phyloP scores from a whole-genome alignment of 2,888 invertebrate species.

The Meliscaeva auricollis region DNA sequence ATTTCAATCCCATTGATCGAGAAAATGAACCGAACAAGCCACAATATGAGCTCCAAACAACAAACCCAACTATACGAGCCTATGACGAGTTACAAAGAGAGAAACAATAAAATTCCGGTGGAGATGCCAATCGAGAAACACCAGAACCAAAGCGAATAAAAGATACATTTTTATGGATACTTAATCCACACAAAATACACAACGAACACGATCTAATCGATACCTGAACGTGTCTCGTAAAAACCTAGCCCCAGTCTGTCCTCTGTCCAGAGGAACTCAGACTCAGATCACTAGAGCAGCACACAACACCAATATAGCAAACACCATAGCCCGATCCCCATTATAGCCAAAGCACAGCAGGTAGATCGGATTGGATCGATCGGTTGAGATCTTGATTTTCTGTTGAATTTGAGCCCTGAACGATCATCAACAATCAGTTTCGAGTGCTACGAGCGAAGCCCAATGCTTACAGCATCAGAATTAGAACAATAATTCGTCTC shows the following conservation, averaged over 20 bases:
- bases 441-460: neutral
- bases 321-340: neutral
- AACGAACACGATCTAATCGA: slow-evolving; percentile 76
- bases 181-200: slow-evolving; percentile 76
- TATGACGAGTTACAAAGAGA: neutral
- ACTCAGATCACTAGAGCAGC: too few relatives aligned
- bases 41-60: slow-evolving; percentile 47
- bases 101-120: slow-evolving; percentile 73
- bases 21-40: slow-evolving; percentile 17
- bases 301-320: too few relatives aligned
- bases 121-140: slow-evolving; percentile 70
- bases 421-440: slow-evolving; percentile 17
- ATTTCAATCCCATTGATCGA: slow-evolving; percentile 68
- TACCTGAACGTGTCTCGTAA: slow-evolving; percentile 70
- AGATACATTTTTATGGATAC: slow-evolving; percentile 75
- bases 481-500: slow-evolving; percentile 67
- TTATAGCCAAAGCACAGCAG: slow-evolving; percentile 45
- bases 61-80: neutral
- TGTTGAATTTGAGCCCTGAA: slow-evolving; percentile 48
- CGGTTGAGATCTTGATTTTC: slow-evolving; percentile 72
- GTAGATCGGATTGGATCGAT: slow-evolving; percentile 57
- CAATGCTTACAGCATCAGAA: slow-evolving; percentile 69
- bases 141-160: slow-evolving; percentile 60
- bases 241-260: slow-evolving; percentile 44
- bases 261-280: slow-evolving; percentile 27